Evolutionary conservation across 2,113 vertebrate species (phyloP).

Genomic region (Myodes glareolus): DNA sequence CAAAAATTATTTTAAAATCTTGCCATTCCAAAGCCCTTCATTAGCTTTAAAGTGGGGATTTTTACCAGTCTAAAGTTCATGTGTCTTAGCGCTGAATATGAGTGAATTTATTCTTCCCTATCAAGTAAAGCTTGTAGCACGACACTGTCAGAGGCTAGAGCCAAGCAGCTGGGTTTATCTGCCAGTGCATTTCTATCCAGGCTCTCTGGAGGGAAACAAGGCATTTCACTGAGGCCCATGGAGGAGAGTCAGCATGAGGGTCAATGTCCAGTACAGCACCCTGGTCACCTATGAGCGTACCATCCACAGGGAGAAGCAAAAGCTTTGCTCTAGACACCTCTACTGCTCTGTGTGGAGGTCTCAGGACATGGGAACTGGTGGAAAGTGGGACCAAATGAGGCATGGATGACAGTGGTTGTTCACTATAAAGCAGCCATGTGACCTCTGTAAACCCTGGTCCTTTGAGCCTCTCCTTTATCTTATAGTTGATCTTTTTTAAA

Average conservation of each 20-base stretch:
- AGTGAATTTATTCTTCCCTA: neutral
- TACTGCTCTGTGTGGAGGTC: neutral
- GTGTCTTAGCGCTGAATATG: neutral
- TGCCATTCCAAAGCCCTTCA: neutral
- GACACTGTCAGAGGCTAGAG: slow-evolving; percentile 3
- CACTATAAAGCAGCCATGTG: neutral
- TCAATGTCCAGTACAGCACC: neutral
- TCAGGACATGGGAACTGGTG: neutral
- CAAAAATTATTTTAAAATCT: neutral
- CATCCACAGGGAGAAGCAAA: neutral
- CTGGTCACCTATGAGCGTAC: neutral
- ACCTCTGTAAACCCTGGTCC: neutral
- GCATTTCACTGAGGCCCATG: neutral
- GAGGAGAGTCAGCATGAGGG: neutral
- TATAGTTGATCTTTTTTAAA: neutral
- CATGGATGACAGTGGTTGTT: neutral
- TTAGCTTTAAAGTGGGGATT: slow-evolving; percentile 15
- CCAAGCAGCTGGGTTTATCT: neutral
- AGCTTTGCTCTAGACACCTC: neutral
- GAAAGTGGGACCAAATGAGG: neutral
- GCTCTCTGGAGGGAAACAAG: neutral
- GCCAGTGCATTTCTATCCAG: neutral
- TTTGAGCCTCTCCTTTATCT: neutral
- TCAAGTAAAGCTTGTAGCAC: neutral
- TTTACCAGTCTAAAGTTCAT: neutral